These are phyloP conservation scores for Tenthredo notha DNA, from an alignment of 2,888 invertebrate species.

Conservation along the genomic window DNA sequence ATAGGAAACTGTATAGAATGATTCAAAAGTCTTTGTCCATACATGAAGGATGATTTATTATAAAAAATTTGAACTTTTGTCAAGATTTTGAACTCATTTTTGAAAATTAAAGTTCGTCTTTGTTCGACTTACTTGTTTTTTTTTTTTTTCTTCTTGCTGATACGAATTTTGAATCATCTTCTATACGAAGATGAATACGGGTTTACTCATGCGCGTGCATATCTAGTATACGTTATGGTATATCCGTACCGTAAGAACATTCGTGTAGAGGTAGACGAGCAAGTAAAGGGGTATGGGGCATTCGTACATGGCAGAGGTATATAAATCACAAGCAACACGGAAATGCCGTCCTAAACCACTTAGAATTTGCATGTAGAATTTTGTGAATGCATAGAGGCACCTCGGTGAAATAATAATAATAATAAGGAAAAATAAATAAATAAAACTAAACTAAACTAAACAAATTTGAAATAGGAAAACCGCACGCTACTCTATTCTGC, in stretches of 20 bases:
- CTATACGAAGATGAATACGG: neutral
- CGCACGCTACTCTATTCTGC: too few relatives aligned
- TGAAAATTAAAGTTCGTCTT: neutral
- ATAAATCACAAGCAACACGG: constrained; percentile 37
- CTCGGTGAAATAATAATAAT: constrained; percentile 10
- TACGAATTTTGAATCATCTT: neutral
- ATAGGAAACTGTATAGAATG: neutral
- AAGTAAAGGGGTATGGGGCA: neutral
- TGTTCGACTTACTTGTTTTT: neutral
- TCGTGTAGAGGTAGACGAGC: neutral
- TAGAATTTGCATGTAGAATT: constrained; percentile 44
- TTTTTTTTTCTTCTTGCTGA: too few relatives aligned
- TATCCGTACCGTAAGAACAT: too few relatives aligned
- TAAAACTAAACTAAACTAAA: neutral
- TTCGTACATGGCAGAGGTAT: constrained; percentile 3
- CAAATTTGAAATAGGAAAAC: constrained; percentile 9
- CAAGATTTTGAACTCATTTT: neutral
- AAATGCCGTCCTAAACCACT: constrained; percentile 34
- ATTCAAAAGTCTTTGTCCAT: neutral
- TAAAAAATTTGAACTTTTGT: neutral
- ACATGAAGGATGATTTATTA: neutral
- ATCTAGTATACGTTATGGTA: neutral
- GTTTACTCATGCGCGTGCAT: neutral
- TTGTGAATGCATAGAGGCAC: constrained; percentile 22
- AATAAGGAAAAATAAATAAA: constrained; percentile 14